phyloP scores from a whole-genome alignment of 2,113 vertebrate species.

The Mustelus asterias region DNA sequence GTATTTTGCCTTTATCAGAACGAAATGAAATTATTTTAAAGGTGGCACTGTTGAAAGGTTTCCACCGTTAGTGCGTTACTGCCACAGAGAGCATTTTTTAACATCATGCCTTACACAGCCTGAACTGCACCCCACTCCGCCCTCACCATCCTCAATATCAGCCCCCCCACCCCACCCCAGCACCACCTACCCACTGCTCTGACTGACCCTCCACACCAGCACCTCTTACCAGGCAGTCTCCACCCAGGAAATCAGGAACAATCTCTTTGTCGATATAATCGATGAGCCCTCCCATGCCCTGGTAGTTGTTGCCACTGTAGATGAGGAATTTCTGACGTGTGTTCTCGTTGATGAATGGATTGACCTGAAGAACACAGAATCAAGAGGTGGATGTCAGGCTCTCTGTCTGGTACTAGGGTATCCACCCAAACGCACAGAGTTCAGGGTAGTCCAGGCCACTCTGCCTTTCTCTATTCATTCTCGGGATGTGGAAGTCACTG shows the following conservation, averaged over 20 bases:
- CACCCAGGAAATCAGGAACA: constrained; percentile 74
- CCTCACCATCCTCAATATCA: background rate
- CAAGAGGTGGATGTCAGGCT: accelerated
- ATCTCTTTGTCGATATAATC: constrained; percentile 70
- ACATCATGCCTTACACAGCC: background rate
- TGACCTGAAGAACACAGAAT: constrained; percentile 55
- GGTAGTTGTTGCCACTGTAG: constrained; percentile 72
- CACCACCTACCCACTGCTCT: background rate
- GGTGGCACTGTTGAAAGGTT: background rate
- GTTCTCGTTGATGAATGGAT: constrained; percentile 77
- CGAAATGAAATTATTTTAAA: background rate
- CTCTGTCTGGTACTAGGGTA: background rate
- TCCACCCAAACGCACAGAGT: background rate
- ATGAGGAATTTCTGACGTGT: constrained; percentile 74
- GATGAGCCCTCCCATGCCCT: constrained; percentile 67
- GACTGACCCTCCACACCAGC: background rate
- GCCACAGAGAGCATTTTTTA: background rate
- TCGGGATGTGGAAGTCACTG: background rate
- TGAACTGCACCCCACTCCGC: background rate
- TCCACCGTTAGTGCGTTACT: background rate
- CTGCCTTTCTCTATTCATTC: background rate
- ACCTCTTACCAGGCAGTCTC: constrained; percentile 66
- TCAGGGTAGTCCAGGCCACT: background rate
- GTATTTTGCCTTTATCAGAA: background rate
- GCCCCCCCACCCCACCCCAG: background rate